Evolutionary conservation across 2,113 vertebrate species (phyloP), one percentile per base, ranked within the genome.

Genomic region (Caranx ignobilis): DNA sequence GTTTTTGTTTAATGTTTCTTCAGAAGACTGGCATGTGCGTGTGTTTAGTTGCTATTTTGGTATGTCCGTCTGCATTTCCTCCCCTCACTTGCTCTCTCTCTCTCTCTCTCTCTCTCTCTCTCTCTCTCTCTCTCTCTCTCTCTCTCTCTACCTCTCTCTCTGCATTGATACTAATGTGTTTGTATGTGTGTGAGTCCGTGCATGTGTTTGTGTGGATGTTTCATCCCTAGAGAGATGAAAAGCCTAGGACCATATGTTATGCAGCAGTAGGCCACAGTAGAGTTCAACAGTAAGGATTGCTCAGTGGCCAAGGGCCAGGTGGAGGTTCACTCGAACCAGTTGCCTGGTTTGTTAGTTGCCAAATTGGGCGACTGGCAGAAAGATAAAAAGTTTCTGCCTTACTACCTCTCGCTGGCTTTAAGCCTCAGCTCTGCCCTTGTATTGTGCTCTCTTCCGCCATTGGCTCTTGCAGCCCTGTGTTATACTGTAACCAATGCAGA

Each of bases 201-300:
- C 70, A 81, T 81, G 83, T 89, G 85, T 91, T 90, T 82, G 90
- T 81, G 89, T 90, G 88, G 87, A 88, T 87, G 90, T 88, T 90
- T 90, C 71, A 77, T 91, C 89, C 87, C 79, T 60, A 74, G 75
- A 77, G 85, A 90, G 92, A 93, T 93, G 71, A 93, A 90, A 89
- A 88, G 86, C 78, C 60, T 16, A 39, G 78, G 79, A 88, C 87
- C 91, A 93, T 92, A 90, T 91, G 91, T 74, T 89, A 52, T 88
- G 80, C 86, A 91, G 89, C 86, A 92, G 87, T 88, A 75, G 88
- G 87, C 83, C 87, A 83, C 77, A 79, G 63, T 13, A 2, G 71
- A 81, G 76, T 86, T 88, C 78, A 91, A 81, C 79, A 80, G 57
- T 88, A 72, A 85, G 71, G 63, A 88, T 75, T 84, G 88, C 67